Evolutionary conservation across 2,797 vertebrate genomes (phyloP), one percentile per base, ranked within the genome.

Genomic region (Lagodon rhomboides): DNA sequence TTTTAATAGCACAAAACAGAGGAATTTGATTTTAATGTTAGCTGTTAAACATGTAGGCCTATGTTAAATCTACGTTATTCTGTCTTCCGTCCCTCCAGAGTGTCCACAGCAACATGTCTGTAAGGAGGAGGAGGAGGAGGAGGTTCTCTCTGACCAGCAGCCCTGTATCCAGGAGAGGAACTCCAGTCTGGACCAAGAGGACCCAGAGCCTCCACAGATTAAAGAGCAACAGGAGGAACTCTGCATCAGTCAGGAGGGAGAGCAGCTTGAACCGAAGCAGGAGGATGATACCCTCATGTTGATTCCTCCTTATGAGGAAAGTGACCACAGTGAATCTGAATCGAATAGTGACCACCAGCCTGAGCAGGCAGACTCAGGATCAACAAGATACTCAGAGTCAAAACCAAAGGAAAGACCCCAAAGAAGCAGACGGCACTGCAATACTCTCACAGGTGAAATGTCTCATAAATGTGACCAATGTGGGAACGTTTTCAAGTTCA

Each of bases 341-440:
- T 22, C 53, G 27, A 25, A 25, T 3, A 4, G 65, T 3, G 25
- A 69, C 44, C 44, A 30, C 2, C 54, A 47, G 67, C 25, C 58
- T 27, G 50, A 53, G 9, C 8, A 41, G n/a, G 27, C 46, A 34
- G 27, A 51, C 12, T 65, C 27, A 50, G 34, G 27, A 30, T 34
- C 18, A 34, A 58, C 27, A 5, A 3, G 30, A 59, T 1, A 59
- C 2, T 6, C 5, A 3, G 11, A 38, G 11, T 18, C 56, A 23
- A 12, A 62, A 44, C 41, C 13, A 22, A 25, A 38, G 30, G 49
- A 53, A n/a, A 43, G 27, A 23, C 53, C 1, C 9, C 34, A 34
- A 9, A 34, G 9, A 34, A 7, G 0, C 12, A 4, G n/a, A 2
- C 16, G 3, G 13, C 3, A 53, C 3, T 0, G 0, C 9, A 53